Base-by-base conservation (phyloP, 2,113 vertebrate species). In the Tichodroma muraria region DNA sequence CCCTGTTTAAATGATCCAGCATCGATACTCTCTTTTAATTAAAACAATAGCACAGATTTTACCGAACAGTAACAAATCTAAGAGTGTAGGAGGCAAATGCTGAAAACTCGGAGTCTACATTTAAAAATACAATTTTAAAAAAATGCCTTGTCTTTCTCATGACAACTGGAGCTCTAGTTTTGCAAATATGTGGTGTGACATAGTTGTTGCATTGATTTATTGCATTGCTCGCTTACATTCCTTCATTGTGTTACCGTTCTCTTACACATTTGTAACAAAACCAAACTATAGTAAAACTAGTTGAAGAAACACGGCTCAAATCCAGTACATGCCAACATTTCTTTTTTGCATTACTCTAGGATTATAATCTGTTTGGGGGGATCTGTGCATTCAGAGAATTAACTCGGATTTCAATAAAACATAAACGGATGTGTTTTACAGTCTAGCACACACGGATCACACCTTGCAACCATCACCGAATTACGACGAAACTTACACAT, bases 41-140 rank as follows among this genome's bases (percentile, higher is more conserved):
- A 63, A 90, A 94, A 93, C 89, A 95, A 92, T 89, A 89, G 82
- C 60, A 95, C 57, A 91, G 91, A 94, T 97, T 94, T 93, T 85
- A 72, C 60, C 42, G 30, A 85, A 89, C 37, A 79, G 88, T 71
- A 94, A 77, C 82, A 77, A 76, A 52, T 8, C 40, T 30, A 16
- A 15, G 81, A 89, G 83, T 54, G 86, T 40, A 71, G 68, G 80
- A 60, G 42, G 65, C 53, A 73, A 91, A 92, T 24, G 38, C 79
- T n/a, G 56, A 84, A 65, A 94, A 93, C 81, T 70, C 17, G 4
- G 23, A 27, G 63, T 92, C 82, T 92, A 45, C 61, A 64, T 40
- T 33, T 42, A 71, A 28, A 80, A 45, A 40, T 2, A 61, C 6
- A 18, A 3, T 56, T 89, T 72, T 65, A 4, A 6, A 37, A 31